Evolutionary conservation across 1,140 invertebrate genomes (phyloP).

Genomic region (Matsumurasca onukii): DNA sequence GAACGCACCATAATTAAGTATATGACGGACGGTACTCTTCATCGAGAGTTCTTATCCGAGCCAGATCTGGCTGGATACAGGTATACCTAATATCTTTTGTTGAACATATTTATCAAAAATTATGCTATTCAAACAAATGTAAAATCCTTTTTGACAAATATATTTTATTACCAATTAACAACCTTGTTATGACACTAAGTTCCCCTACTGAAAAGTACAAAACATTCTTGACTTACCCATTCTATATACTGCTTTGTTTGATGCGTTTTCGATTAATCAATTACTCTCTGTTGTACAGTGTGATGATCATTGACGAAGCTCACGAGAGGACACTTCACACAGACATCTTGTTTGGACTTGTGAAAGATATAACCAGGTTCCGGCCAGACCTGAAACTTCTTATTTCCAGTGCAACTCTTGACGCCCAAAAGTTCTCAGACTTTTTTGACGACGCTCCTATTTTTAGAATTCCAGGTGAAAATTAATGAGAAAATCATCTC

Average conservation of each 20-base stretch:
- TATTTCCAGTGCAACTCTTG: slow-evolving; percentile 97
- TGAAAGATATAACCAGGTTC: slow-evolving; percentile 97
- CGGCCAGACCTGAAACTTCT: slow-evolving; percentile 92
- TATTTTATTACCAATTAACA: no score
- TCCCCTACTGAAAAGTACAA: no score
- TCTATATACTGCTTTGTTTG: no score
- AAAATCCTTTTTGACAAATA: no score
- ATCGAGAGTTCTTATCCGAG: slow-evolving; percentile 96
- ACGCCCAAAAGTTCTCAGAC: slow-evolving; percentile 96
- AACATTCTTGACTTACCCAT: no score
- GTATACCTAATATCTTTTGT: no score
- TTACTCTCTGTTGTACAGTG: no score
- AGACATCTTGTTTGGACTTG: slow-evolving; percentile 96
- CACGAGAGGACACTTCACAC: slow-evolving; percentile 98
- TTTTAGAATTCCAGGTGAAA: slow-evolving; percentile 88
- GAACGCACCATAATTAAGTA: slow-evolving; percentile 88
- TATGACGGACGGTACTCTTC: slow-evolving; percentile 99
- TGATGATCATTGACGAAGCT: slow-evolving; percentile 99
- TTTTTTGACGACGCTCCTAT: slow-evolving; percentile 99
- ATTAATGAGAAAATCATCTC: not conserved
- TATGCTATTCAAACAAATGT: no score
- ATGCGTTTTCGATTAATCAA: no score
- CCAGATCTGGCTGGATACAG: slow-evolving; percentile 90
- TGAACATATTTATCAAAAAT: no score
- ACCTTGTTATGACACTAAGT: no score